Evolutionary conservation across 2,888 invertebrate genomes (phyloP).

Genomic region (Parascotia fuliginaria): DNA sequence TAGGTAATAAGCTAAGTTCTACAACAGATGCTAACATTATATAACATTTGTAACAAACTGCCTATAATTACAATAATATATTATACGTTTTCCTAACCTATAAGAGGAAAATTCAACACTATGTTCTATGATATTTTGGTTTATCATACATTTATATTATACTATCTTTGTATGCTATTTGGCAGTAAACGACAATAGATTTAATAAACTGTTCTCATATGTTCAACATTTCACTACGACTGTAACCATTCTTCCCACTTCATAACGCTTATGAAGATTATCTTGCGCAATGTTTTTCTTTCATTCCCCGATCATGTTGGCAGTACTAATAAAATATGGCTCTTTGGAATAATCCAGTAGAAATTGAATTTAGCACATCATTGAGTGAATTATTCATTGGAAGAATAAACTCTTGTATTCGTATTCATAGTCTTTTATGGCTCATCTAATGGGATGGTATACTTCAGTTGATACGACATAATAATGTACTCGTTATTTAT

Average conservation of each 20-base stretch:
- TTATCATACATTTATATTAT: no score
- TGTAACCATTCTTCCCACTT: not conserved
- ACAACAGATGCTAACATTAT: no score
- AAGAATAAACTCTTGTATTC: slow-evolving; percentile 16
- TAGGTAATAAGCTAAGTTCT: no score
- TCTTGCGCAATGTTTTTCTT: slow-evolving; percentile 24
- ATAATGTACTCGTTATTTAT: not conserved
- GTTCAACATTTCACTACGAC: not conserved
- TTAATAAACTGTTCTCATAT: not conserved
- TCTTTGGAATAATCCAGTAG: slow-evolving; percentile 23
- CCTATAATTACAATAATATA: no score
- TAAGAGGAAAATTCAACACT: no score
- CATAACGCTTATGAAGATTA: slow-evolving; percentile 16
- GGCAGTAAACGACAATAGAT: not conserved
- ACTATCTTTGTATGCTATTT: no score
- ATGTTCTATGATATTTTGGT: no score
- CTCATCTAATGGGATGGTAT: slow-evolving; percentile 12
- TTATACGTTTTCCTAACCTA: no score
- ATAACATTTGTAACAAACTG: no score
- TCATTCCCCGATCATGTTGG: slow-evolving; percentile 28
- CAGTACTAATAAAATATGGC: slow-evolving; percentile 29
- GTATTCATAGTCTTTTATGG: slow-evolving; percentile 34
- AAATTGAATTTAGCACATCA: slow-evolving; percentile 35
- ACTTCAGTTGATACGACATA: not conserved
- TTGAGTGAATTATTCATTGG: slow-evolving; percentile 37